Conservation (phyloP, 2,113 vertebrate genomes). For the Ciconia stormi region DNA sequence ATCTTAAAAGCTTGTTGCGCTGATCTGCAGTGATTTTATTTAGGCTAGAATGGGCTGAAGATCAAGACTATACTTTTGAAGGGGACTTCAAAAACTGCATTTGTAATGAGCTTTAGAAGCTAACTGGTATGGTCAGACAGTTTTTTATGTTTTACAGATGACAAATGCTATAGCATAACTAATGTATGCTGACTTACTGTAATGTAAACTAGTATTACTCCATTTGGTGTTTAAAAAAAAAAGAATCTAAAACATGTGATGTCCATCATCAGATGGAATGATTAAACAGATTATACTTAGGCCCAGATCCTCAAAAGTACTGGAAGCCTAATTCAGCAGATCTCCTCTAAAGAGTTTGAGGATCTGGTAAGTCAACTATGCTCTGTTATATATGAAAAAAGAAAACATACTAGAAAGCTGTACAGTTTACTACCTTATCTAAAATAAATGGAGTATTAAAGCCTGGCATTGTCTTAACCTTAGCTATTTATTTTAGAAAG, state of each 20-base stretch:
- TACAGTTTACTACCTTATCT: background rate
- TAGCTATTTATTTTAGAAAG: background rate
- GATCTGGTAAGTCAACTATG: background rate
- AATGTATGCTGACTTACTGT: background rate
- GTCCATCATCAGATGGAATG: background rate
- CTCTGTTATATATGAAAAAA: background rate
- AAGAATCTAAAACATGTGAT: background rate
- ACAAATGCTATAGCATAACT: background rate
- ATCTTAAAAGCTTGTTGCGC: background rate
- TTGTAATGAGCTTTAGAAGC: background rate
- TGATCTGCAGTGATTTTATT: background rate
- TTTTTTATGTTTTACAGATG: background rate
- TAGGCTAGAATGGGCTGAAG: background rate
- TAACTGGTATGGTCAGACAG: background rate
- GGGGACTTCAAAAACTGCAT: background rate
- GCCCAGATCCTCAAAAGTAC: background rate
- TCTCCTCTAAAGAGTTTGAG: background rate
- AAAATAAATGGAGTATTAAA: conserved; percentile 34
- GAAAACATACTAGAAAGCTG: background rate
- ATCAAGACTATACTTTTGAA: background rate
- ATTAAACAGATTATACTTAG: background rate
- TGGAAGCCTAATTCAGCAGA: background rate
- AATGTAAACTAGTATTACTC: background rate
- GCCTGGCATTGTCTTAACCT: background rate
- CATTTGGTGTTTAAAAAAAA: background rate